phyloP scores from a whole-genome alignment of 2,797 vertebrate genomes.

The Iguana delicatissima region DNA sequence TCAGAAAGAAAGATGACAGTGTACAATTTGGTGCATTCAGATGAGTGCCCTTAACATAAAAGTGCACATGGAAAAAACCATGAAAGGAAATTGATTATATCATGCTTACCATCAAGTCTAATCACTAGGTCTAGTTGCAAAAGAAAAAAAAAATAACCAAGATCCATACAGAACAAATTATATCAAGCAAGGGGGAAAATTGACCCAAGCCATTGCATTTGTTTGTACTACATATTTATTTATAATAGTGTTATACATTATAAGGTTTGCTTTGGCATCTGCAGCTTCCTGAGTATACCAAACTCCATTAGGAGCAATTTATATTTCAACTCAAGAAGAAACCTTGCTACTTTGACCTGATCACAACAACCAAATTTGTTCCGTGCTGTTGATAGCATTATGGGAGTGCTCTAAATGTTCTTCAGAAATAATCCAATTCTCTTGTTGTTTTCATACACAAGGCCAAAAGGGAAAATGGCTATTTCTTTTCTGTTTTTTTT shows the following conservation, averaged over 20 bases:
- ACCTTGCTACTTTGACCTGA: neutral
- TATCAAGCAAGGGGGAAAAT: neutral
- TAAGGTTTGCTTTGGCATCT: neutral
- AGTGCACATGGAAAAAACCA: neutral
- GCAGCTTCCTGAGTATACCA: neutral
- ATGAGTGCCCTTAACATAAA: neutral
- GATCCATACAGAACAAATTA: neutral
- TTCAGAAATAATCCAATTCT: neutral
- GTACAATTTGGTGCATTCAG: neutral
- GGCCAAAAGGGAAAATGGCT: neutral
- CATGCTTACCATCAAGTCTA: neutral
- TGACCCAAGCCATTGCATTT: neutral
- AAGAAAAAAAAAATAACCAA: neutral
- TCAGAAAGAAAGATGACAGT: neutral
- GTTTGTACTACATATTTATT: conserved; percentile 3
- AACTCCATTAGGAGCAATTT: neutral
- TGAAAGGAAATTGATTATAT: conserved; percentile 3
- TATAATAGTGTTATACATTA: neutral
- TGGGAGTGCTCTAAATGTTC: neutral
- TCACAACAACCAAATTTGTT: conserved; percentile 4
- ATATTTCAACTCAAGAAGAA: neutral
- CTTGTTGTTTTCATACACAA: neutral
- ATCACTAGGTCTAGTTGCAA: neutral
- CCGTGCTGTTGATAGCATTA: neutral
- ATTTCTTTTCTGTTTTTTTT: neutral